phyloP scores from a whole-genome alignment of 2,797 vertebrate species.

The Limosa lapponica region DNA sequence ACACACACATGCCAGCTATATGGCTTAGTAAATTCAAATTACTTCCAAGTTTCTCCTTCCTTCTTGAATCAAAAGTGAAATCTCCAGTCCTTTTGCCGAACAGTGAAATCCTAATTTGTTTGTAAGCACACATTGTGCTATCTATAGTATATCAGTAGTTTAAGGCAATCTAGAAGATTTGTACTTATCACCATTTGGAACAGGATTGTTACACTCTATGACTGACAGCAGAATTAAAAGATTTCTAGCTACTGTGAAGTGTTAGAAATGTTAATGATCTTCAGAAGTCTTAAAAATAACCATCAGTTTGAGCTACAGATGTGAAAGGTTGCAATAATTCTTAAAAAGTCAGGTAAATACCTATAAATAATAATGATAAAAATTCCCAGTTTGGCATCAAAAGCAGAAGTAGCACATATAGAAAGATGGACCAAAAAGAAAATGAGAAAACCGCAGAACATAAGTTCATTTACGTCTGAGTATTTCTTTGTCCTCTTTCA shows the following conservation, averaged over 20 bases:
- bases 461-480: background rate
- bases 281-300: slow-evolving; percentile 8
- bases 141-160: slow-evolving; percentile 48
- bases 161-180: slow-evolving; percentile 72
- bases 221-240: slow-evolving; percentile 66
- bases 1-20: background rate
- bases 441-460: background rate
- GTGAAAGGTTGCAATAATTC: background rate
- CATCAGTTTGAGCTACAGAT: background rate
- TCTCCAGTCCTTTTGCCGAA: slow-evolving; percentile 27
- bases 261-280: slow-evolving; percentile 62
- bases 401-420: background rate
- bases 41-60: background rate
- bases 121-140: background rate
- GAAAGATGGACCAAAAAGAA: background rate
- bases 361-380: background rate
- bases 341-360: background rate
- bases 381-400: background rate
- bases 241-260: slow-evolving; percentile 28
- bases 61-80: slow-evolving; percentile 46
- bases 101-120: slow-evolving; percentile 34
- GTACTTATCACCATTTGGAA: slow-evolving; percentile 63
- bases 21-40: slow-evolving; percentile 35
- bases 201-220: slow-evolving; percentile 59
- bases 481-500: background rate